phyloP scores from a whole-genome alignment of 2,113 vertebrate genomes.

The Spilogale gracilis region DNA sequence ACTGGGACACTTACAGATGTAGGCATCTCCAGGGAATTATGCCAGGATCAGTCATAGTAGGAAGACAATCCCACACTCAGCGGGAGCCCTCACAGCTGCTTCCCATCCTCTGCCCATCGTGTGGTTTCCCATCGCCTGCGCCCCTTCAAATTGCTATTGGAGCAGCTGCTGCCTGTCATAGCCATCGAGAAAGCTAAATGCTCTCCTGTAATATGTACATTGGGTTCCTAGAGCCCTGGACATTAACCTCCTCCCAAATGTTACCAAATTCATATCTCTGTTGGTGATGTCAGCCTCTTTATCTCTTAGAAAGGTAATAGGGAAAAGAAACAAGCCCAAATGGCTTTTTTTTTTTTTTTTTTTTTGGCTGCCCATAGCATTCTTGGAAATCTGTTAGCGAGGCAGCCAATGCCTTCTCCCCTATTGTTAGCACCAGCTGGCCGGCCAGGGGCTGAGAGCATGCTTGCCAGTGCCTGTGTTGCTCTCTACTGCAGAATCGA shows the following conservation, averaged over 20 bases:
- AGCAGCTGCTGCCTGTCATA: background rate
- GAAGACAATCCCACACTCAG: background rate
- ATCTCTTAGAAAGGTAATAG: constrained; percentile 30
- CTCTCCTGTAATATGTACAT: background rate
- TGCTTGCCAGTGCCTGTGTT: background rate
- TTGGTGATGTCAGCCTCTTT: background rate
- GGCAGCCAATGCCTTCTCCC: background rate
- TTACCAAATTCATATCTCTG: background rate
- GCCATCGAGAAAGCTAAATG: background rate
- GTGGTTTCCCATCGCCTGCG: background rate
- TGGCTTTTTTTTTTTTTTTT: background rate
- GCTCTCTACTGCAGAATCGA: constrained; percentile 25
- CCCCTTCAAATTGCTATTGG: background rate
- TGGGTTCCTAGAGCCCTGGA: background rate
- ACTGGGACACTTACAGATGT: background rate
- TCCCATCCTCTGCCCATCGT: background rate
- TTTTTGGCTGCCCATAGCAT: background rate
- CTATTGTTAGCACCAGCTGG: background rate
- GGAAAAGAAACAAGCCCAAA: constrained; percentile 1
- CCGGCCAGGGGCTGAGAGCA: background rate
- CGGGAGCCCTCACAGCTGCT: background rate
- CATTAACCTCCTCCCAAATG: background rate
- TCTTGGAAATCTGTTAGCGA: background rate
- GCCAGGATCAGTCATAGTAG: background rate
- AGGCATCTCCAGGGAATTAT: background rate